phyloP scores from a whole-genome alignment of 2,888 invertebrate genomes.

The Operophtera brumata region DNA sequence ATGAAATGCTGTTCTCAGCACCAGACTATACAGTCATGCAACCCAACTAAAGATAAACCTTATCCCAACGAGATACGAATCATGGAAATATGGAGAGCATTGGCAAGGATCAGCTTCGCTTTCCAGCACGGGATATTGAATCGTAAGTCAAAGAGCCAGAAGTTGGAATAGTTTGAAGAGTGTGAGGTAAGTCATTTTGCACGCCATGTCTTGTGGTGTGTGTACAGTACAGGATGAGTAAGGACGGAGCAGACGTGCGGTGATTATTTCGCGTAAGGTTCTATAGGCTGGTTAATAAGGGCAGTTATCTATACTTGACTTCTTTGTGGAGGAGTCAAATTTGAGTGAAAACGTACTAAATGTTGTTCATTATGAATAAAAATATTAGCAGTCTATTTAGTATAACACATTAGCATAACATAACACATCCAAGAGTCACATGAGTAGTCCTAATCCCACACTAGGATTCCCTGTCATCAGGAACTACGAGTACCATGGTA shows the following conservation, averaged over 20 bases:
- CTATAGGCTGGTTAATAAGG: conserved; percentile 4
- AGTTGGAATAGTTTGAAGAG: neutral
- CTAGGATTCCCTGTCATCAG: too few relatives aligned
- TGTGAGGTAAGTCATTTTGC: conserved; percentile 24
- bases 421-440: too few relatives aligned
- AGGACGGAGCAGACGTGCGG: conserved; percentile 21
- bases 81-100: neutral
- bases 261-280: conserved; percentile 25
- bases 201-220: conserved; percentile 30
- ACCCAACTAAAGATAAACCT: conserved; percentile 6
- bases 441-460: too few relatives aligned
- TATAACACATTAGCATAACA: too few relatives aligned
- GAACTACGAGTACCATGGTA: too few relatives aligned
- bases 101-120: neutral
- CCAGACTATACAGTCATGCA: conserved; percentile 5
- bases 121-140: conserved; percentile 5
- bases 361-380: too few relatives aligned
- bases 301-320: neutral
- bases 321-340: too few relatives aligned
- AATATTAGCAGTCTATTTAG: too few relatives aligned
- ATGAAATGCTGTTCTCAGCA: conserved; percentile 27
- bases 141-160: conserved; percentile 3
- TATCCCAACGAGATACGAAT: conserved; percentile 7
- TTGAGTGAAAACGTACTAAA: too few relatives aligned
- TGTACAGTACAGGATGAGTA: conserved; percentile 28